phyloP scores from a whole-genome alignment of 2,888 invertebrate genomes.

The Ommatoiulus sabulosus region DNA sequence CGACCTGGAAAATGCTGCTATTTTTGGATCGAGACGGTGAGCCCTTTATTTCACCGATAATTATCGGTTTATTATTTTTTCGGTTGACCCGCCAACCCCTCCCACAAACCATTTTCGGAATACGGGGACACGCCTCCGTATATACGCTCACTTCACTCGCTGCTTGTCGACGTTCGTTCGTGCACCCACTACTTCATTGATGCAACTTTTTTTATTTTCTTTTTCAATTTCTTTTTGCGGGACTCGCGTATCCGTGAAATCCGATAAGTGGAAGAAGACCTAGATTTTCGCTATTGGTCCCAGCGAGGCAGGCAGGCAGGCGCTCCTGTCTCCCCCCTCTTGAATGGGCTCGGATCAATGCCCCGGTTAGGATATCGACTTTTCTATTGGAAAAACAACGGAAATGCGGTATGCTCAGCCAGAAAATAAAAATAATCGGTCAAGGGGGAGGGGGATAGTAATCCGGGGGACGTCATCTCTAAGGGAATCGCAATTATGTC shows the following conservation, averaged over 20 bases:
- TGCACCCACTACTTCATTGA: too few species aligned
- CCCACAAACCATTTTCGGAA: neutral
- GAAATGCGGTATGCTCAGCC: neutral
- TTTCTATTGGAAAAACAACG: constrained; percentile 20
- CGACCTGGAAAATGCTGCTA: constrained; percentile 1
- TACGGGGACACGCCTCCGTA: too few species aligned
- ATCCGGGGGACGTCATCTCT: neutral
- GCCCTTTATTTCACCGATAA: neutral
- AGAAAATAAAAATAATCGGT: neutral
- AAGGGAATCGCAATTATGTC: neutral
- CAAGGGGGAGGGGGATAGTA: neutral
- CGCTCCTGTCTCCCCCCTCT: constrained; percentile 7
- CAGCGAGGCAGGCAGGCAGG: neutral
- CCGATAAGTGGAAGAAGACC: constrained; percentile 23
- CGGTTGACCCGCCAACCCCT: neutral
- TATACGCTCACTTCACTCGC: too few species aligned
- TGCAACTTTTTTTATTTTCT: neutral
- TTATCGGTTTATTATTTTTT: constrained; percentile 7
- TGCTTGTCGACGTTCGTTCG: too few species aligned
- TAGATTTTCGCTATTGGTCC: neutral
- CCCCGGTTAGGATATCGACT: constrained; percentile 28
- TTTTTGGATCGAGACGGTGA: neutral
- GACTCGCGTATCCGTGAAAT: neutral
- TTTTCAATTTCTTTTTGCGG: neutral
- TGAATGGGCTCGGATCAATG: constrained; percentile 34